A percentile compares a stretch with the other conserved stretches of the same genome.
Evolutionary conservation across 2,113 vertebrate species (phyloP).

Genomic region (Bungarus multicinctus): DNA sequence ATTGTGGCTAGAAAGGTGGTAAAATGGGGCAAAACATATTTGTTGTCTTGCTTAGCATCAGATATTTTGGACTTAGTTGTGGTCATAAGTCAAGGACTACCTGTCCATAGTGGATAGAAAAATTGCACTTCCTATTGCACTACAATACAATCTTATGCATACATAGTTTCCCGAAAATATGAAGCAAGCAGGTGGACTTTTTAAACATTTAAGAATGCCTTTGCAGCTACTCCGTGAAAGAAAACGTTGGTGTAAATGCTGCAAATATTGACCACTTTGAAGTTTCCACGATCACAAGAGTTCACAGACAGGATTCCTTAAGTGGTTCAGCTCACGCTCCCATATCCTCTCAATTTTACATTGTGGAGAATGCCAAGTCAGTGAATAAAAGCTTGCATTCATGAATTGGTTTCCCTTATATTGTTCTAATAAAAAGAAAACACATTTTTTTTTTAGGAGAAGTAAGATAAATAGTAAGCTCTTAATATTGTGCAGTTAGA

Average conservation of each 20-base stretch:
- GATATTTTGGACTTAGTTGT: not conserved
- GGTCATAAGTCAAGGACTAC: not conserved
- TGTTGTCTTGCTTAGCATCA: not conserved
- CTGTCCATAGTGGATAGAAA: not conserved
- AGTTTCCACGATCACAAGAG: not conserved
- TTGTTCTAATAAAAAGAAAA: not conserved
- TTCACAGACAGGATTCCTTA: not conserved
- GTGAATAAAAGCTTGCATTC: no score
- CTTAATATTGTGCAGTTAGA: not conserved
- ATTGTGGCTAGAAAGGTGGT: not conserved
- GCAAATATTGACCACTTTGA: not conserved
- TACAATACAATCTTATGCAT: not conserved
- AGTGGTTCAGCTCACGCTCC: not conserved
- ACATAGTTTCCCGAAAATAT: not conserved
- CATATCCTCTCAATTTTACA: not conserved
- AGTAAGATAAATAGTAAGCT: conserved; percentile 28
- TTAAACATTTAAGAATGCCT: not conserved
- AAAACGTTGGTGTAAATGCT: not conserved
- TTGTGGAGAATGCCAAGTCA: not conserved
- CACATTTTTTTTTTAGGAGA: conserved; percentile 38
- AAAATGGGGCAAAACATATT: not conserved
- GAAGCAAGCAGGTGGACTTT: not conserved
- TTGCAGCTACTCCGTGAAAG: no score
- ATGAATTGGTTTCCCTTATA: not conserved
- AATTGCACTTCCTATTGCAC: not conserved